Conservation (phyloP, 2,113 vertebrate species). For the Sebastes fasciatus region DNA sequence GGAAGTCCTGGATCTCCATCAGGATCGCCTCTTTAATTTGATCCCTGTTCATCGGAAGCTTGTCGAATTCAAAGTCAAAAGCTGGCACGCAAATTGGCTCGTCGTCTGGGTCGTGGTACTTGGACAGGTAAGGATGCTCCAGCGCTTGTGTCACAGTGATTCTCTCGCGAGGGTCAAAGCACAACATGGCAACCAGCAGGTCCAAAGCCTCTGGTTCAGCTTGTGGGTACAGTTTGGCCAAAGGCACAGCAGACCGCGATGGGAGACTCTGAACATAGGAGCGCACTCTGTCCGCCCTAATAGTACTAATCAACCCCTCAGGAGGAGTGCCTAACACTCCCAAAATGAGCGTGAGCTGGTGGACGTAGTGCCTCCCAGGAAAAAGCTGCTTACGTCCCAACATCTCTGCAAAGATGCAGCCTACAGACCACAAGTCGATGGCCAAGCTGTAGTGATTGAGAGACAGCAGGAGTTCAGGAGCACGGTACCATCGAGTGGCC, state of each 20-base stretch:
- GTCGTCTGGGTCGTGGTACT: constrained; percentile 94
- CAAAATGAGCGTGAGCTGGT: constrained; percentile 95
- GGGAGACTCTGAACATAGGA: constrained; percentile 93
- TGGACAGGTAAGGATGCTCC: constrained; percentile 89
- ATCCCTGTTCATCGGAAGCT: constrained; percentile 84
- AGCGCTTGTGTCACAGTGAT: constrained; percentile 89
- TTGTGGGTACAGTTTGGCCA: constrained; percentile 86
- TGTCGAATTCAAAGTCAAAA: constrained; percentile 95
- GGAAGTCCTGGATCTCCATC: constrained; percentile 93
- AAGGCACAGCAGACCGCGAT: constrained; percentile 85
- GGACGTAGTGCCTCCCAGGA: constrained; percentile 93
- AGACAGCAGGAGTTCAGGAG: constrained; percentile 93
- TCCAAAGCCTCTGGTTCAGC: constrained; percentile 88
- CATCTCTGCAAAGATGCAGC: constrained; percentile 98
- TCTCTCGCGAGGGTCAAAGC: constrained; percentile 90
- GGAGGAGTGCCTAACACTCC: constrained; percentile 92
- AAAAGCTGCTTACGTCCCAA: constrained; percentile 93
- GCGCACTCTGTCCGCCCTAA: constrained; percentile 92
- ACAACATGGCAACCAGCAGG: constrained; percentile 87
- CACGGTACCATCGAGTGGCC: constrained; percentile 96
- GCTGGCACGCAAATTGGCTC: constrained; percentile 95
- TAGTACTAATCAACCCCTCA: constrained; percentile 86
- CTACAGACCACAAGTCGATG: constrained; percentile 96
- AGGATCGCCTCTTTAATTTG: constrained; percentile 95
- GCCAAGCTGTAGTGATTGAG: constrained; percentile 93